Evolutionary conservation across 2,888 invertebrate species (phyloP).

Genomic region (Cantharis nigra): DNA sequence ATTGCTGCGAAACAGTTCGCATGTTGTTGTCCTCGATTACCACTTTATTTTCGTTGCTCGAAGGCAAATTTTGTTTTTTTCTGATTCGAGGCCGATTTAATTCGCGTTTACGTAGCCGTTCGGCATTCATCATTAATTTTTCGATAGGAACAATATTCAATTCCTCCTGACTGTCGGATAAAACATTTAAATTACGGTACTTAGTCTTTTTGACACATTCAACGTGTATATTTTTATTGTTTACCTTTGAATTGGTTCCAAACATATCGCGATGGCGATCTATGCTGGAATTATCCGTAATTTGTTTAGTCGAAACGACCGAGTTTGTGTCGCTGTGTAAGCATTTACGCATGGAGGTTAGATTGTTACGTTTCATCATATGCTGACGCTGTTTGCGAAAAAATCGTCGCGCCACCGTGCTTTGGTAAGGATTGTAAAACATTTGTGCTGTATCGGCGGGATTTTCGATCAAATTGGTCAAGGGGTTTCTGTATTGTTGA

Average conservation of each 20-base stretch:
- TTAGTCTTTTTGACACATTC: constrained; percentile 65
- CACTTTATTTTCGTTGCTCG: constrained; percentile 24
- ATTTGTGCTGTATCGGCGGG: constrained; percentile 73
- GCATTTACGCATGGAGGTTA: constrained; percentile 63
- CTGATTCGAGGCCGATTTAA: constrained; percentile 38
- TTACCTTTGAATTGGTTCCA: constrained; percentile 75
- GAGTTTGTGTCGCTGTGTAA: constrained; percentile 63
- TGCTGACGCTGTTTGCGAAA: constrained; percentile 83
- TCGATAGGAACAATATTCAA: constrained; percentile 51
- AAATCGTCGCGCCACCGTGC: constrained; percentile 89
- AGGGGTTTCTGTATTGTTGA: constrained; percentile 71
- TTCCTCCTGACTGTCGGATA: constrained; percentile 67
- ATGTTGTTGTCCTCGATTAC: constrained; percentile 51
- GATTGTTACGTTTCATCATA: constrained; percentile 70
- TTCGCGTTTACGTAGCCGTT: constrained; percentile 44
- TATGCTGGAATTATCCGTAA: constrained; percentile 59
- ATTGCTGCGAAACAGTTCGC: constrained; percentile 72
- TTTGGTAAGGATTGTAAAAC: constrained; percentile 93
- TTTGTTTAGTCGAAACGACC: constrained; percentile 34
- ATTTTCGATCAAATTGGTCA: constrained; percentile 55
- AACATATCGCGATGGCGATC: constrained; percentile 62
- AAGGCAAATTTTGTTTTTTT: constrained; percentile 41
- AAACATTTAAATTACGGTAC: constrained; percentile 67
- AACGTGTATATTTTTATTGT: constrained; percentile 80
- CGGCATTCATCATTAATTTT: constrained; percentile 47